A percentile compares a stretch with the other conserved stretches of the same genome.
These are phyloP conservation scores for Colinus virginianus DNA, from an alignment of 2,113 vertebrate species.

Conservation along the genomic window DNA sequence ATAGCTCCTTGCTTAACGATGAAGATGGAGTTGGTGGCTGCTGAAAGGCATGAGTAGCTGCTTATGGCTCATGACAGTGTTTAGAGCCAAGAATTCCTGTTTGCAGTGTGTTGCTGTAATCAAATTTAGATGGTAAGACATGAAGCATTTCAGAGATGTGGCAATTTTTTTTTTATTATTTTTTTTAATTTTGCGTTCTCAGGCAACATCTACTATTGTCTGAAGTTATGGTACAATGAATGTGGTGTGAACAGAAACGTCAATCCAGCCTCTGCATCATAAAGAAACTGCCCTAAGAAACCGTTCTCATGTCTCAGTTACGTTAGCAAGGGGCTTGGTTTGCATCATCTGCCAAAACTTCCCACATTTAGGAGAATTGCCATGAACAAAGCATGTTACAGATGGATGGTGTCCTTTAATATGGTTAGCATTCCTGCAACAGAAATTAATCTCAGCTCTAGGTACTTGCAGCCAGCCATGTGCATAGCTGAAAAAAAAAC, in stretches of 20 bases:
- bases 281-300: background rate
- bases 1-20: background rate
- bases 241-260: background rate
- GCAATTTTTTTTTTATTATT: background rate
- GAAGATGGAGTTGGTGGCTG: background rate
- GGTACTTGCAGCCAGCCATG: background rate
- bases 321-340: background rate
- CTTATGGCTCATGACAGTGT: background rate
- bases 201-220: background rate
- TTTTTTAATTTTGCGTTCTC: background rate
- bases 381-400: background rate
- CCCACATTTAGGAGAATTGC: background rate
- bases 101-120: background rate
- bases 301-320: background rate
- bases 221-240: background rate
- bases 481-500: background rate
- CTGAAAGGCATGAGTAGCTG: background rate
- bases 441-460: background rate
- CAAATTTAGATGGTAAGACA: background rate
- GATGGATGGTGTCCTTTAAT: background rate
- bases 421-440: background rate
- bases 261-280: background rate
- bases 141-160: background rate
- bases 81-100: background rate
- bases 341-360: background rate